Evolutionary conservation across 2,113 vertebrate genomes (phyloP).

Genomic region (Uria aalge): DNA sequence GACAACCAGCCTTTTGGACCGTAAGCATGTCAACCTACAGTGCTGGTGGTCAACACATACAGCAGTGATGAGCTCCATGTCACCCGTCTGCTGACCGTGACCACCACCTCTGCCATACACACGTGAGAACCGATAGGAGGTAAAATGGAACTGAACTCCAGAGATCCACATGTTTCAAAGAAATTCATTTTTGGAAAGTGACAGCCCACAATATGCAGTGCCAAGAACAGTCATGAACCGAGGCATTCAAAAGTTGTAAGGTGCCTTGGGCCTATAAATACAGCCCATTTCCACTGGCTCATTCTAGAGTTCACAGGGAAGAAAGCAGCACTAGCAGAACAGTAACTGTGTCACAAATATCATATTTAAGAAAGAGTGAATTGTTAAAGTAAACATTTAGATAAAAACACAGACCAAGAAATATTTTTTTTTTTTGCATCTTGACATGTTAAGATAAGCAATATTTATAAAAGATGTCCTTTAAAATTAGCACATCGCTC

Average conservation of each 20-base stretch:
- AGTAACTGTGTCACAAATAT: neutral
- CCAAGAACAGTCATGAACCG: neutral
- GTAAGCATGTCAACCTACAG: rapidly evolving
- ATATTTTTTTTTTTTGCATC: neutral
- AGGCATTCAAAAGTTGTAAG: neutral
- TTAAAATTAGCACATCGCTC: slow-evolving; percentile 18
- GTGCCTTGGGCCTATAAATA: neutral
- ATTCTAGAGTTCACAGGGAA: neutral
- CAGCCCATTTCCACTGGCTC: neutral
- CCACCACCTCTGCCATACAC: neutral
- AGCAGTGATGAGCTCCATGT: rapidly evolving
- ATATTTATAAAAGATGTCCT: neutral
- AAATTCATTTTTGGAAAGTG: neutral
- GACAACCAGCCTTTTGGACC: neutral
- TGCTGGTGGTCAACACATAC: rapidly evolving
- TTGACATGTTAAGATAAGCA: neutral
- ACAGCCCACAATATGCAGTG: neutral
- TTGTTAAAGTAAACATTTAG: neutral
- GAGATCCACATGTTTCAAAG: neutral
- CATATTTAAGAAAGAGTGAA: neutral
- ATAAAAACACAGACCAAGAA: neutral
- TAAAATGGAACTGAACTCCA: neutral
- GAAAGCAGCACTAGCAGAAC: neutral
- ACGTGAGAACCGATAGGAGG: rapidly evolving
- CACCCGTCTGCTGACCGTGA: rapidly evolving